Evolutionary conservation across 2,797 vertebrate genomes (phyloP).

Genomic region (Poecile montanus): DNA sequence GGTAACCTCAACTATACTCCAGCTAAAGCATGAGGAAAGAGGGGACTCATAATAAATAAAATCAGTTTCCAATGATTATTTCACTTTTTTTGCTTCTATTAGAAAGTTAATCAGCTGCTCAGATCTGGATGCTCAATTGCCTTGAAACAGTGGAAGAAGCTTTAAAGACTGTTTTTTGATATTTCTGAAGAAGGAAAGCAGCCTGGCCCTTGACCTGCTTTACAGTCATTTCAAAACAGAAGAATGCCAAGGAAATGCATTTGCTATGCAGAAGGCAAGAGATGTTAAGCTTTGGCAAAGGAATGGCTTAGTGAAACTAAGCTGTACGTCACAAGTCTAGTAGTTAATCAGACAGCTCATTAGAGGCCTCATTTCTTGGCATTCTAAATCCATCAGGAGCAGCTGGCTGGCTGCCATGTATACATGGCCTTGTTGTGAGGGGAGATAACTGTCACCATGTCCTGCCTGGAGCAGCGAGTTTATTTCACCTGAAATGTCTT

Average conservation of each 20-base stretch:
- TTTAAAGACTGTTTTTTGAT: background rate
- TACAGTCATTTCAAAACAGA: background rate
- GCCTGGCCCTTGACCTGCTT: background rate
- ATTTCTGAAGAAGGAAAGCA: conserved; percentile 3
- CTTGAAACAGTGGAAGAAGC: background rate
- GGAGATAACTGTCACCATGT: background rate
- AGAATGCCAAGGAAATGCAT: background rate
- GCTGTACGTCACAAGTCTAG: conserved; percentile 5
- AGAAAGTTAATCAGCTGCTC: background rate
- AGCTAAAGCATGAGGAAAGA: background rate
- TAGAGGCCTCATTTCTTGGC: conserved; percentile 55
- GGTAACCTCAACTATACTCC: background rate
- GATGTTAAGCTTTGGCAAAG: conserved; percentile 27
- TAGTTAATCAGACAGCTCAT: conserved; percentile 53
- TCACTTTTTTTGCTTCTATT: background rate
- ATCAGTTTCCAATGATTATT: background rate
- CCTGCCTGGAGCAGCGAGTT: background rate
- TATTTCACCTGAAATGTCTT: background rate
- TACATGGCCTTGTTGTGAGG: conserved; percentile 36
- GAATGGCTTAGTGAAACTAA: conserved; percentile 4
- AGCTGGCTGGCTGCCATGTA: conserved; percentile 47
- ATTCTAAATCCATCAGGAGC: conserved; percentile 38
- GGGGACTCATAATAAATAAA: background rate
- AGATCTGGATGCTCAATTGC: background rate
- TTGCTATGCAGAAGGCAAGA: background rate